Base-by-base conservation (phyloP, 2,888 invertebrate genomes). In the Anaspis maculata region DNA sequence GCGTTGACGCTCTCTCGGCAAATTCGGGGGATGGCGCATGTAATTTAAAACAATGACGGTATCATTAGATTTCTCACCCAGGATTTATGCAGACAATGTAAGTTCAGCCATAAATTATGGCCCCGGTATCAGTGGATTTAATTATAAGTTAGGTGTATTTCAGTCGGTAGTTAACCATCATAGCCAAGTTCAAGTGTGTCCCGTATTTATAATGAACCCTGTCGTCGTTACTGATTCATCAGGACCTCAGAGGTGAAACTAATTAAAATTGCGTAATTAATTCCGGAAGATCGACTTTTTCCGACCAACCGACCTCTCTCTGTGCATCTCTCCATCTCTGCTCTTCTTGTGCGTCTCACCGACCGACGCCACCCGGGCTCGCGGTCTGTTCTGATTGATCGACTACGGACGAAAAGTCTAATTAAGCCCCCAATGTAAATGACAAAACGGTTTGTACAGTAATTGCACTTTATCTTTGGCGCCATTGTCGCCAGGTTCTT, bases 261-360 rank as follows among this genome's bases (percentile, higher is more conserved):
- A 52, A 55, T 55, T 55, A 55, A 54, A 55, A 52, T 53, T 45
- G 41, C 44, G 41, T 52, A 52, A 54, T 54, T 54, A 54, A 52
- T 54, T 54, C 42, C 34, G 33, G 30, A 29, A 44, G 19, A 19
- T 19, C 38, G 41, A 44, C 40, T 41, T 50, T 49, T 48, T 49
- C 28, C 26, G 35, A 39, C n/a, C n/a, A n/a, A n/a, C n/a, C n/a
- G n/a, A n/a, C n/a, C n/a, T n/a, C n/a, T n/a, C n/a, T n/a, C n/a
- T n/a, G n/a, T n/a, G n/a, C n/a, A n/a, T n/a, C n/a, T n/a, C n/a
- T n/a, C n/a, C n/a, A n/a, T n/a, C n/a, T n/a, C n/a, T n/a, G n/a
- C n/a, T n/a, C n/a, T n/a, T n/a, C n/a, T n/a, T n/a, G n/a, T n/a
- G n/a, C n/a, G n/a, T n/a, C n/a, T n/a, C n/a, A n/a, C n/a, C n/a